phyloP scores from a whole-genome alignment of 2,797 vertebrate genomes.

The Pseudochirops cupreus region DNA sequence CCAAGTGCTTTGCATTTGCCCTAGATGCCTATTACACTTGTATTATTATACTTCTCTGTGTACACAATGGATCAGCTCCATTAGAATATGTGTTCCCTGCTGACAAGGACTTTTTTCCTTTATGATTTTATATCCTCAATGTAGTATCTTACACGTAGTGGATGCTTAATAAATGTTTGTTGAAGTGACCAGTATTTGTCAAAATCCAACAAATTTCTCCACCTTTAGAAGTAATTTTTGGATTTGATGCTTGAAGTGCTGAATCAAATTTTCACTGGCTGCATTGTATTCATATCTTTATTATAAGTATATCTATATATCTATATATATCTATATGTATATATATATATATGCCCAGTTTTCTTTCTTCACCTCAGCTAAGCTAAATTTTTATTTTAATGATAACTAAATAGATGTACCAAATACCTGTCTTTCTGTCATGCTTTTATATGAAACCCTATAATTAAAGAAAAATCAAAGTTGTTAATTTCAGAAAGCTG shows the following conservation, averaged over 20 bases:
- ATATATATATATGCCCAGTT: not conserved
- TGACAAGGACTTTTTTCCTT: not conserved
- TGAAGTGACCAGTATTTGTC: slow-evolving; percentile 7
- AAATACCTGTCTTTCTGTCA: slow-evolving; percentile 39
- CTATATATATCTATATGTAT: not conserved
- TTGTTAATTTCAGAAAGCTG: slow-evolving; percentile 54
- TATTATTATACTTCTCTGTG: not conserved
- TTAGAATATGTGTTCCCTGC: not conserved
- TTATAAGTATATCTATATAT: not conserved
- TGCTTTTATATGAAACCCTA: slow-evolving; percentile 25
- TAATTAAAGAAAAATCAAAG: slow-evolving; percentile 51
- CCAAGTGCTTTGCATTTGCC: not conserved
- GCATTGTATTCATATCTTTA: slow-evolving; percentile 26
- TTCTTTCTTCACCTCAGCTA: slow-evolving; percentile 6
- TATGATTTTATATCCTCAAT: not conserved
- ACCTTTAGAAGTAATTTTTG: slow-evolving; percentile 1
- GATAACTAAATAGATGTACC: slow-evolving; percentile 33
- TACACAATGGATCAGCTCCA: not conserved
- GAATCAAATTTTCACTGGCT: slow-evolving; percentile 40
- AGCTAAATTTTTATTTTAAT: slow-evolving; percentile 41
- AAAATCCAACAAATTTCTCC: slow-evolving; percentile 10
- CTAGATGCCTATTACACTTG: not conserved
- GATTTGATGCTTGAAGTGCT: slow-evolving; percentile 42
- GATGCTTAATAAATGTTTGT: not conserved
- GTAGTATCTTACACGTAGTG: not conserved